phyloP scores from a whole-genome alignment of 2,888 invertebrate species.

The Thelaira solivaga region DNA sequence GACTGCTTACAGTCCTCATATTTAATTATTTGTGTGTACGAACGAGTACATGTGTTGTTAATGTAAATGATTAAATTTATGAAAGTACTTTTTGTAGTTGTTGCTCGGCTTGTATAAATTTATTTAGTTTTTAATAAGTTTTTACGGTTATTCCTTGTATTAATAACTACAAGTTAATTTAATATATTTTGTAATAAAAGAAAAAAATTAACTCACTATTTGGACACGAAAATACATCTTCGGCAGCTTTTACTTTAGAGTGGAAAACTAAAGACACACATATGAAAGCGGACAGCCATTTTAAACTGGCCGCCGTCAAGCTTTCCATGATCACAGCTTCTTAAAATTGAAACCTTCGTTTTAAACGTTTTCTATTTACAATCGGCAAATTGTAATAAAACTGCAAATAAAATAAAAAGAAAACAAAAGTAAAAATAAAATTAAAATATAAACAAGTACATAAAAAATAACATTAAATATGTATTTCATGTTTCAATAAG shows the following conservation, averaged over 20 bases:
- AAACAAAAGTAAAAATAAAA: background rate
- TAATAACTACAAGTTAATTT: conserved; percentile 15
- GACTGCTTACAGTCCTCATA: background rate
- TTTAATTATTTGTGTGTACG: background rate
- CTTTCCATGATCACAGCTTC: conserved; percentile 71
- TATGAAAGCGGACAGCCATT: conserved; percentile 77
- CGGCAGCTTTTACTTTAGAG: conserved; percentile 65
- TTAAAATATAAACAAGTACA: background rate
- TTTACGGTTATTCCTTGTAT: conserved; percentile 11
- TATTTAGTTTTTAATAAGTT: background rate
- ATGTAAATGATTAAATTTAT: conserved; percentile 15
- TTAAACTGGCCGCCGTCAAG: conserved; percentile 76
- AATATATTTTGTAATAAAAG: background rate
- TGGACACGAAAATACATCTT: conserved; percentile 77
- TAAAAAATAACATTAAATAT: background rate
- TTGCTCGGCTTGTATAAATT: conserved; percentile 10
- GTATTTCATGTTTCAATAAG: background rate
- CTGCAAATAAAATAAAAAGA: conserved; percentile 36
- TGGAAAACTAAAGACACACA: conserved; percentile 66
- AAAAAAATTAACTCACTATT: conserved; percentile 73
- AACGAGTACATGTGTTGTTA: too few relatives aligned
- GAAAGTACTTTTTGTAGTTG: conserved; percentile 16
- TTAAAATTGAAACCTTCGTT: conserved; percentile 30
- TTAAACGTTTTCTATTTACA: conserved; percentile 50
- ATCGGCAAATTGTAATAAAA: conserved; percentile 54